These are phyloP conservation scores for Premnoplex brunnescens DNA, from an alignment of 2,797 vertebrate genomes.

Conservation along the genomic window DNA sequence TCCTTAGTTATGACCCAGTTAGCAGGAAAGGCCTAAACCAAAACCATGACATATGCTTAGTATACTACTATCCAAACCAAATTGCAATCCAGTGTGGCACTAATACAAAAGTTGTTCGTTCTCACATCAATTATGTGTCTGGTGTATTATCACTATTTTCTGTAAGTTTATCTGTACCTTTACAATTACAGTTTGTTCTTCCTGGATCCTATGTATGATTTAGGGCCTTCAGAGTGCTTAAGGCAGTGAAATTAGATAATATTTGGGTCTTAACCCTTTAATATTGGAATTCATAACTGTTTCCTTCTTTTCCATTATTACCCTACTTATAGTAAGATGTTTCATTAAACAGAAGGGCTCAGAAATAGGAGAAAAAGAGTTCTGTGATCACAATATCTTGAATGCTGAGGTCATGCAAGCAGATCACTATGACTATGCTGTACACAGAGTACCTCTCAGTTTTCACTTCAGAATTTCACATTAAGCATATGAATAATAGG, in stretches of 20 bases:
- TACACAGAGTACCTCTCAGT: neutral
- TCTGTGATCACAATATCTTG: neutral
- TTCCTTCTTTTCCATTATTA: neutral
- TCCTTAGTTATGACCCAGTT: too few species aligned
- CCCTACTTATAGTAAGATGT: neutral
- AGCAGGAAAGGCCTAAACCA: too few species aligned
- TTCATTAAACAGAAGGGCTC: neutral
- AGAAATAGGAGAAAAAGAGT: neutral
- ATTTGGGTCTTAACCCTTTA: neutral
- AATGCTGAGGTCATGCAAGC: neutral
- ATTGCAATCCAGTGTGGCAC: accelerated
- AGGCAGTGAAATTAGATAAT: neutral
- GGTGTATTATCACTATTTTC: neutral
- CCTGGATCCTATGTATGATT: neutral
- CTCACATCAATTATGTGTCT: neutral
- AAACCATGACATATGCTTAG: neutral
- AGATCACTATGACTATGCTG: neutral
- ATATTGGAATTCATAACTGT: neutral
- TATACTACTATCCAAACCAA: neutral
- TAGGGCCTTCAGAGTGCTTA: neutral
- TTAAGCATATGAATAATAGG: neutral
- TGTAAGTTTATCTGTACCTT: neutral
- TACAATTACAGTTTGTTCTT: neutral
- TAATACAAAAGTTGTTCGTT: neutral
- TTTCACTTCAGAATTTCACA: neutral